These are phyloP conservation scores for Chrosomus eos DNA, from an alignment of 2,797 vertebrate species.

Conservation along the genomic window DNA sequence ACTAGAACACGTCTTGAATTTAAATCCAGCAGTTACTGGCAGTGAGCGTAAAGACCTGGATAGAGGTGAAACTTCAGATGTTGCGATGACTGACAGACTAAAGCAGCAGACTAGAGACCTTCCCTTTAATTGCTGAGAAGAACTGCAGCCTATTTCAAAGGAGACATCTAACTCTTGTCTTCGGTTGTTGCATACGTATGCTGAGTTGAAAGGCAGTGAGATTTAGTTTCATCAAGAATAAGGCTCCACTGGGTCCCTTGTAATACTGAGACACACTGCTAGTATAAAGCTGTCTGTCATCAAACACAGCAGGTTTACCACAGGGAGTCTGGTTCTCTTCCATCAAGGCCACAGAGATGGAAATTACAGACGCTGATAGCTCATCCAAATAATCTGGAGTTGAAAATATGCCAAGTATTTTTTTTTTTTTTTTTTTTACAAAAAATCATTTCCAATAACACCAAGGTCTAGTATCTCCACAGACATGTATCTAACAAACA, in stretches of 20 bases:
- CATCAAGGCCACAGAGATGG: slow-evolving; percentile 21
- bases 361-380: slow-evolving; percentile 20
- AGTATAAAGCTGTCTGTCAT: slow-evolving; percentile 30
- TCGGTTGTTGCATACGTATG: neutral
- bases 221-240: slow-evolving; percentile 25
- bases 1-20: neutral
- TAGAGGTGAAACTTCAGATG: slow-evolving; percentile 10
- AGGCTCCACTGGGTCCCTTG: neutral
- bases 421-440: neutral
- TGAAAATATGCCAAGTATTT: neutral
- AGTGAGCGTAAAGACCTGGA: neutral
- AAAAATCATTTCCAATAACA: neutral
- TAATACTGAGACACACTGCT: slow-evolving; percentile 15
- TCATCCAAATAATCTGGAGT: neutral
- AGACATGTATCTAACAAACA: neutral
- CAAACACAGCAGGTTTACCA: slow-evolving; percentile 27
- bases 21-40: neutral
- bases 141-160: slow-evolving; percentile 29
- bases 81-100: slow-evolving; percentile 45
- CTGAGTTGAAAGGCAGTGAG: slow-evolving; percentile 15
- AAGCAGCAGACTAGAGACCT: slow-evolving; percentile 22
- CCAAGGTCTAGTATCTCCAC: neutral
- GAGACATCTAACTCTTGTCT: neutral
- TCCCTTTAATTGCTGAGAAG: slow-evolving; percentile 36
- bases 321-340: neutral